A percentile compares a stretch with the other conserved stretches of the same genome.
Conservation (phyloP, 2,113 vertebrate species). For the Heptranchias perlo region DNA sequence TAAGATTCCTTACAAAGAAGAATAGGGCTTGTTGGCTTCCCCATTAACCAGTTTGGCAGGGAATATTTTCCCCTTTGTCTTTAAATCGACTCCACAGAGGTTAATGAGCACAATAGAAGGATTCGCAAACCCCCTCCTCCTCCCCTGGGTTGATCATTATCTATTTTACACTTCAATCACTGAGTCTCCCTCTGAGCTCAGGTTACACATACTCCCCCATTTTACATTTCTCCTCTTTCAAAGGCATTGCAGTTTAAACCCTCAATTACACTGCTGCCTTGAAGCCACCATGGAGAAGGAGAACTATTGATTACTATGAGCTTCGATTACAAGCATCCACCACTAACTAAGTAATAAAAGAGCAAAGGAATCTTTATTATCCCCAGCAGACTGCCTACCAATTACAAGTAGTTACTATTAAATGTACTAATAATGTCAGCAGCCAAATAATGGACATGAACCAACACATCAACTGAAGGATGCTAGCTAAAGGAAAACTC, state of each 20-base stretch:
- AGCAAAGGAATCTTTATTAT: constrained; percentile 2
- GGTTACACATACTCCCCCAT: background rate
- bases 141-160: background rate
- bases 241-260: background rate
- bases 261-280: background rate
- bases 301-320: background rate
- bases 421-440: background rate
- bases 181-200: background rate
- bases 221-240: background rate
- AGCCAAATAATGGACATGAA: background rate
- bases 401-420: background rate
- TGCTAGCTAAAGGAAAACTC: background rate
- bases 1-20: background rate
- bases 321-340: background rate
- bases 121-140: background rate
- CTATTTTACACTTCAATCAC: background rate
- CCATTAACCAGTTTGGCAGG: background rate
- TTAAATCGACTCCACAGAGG: background rate
- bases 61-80: constrained; percentile 10
- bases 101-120: background rate
- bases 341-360: background rate
- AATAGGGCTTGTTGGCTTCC: background rate
- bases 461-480: background rate
- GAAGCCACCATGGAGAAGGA: background rate
- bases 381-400: background rate